These are phyloP conservation scores for Tiliacea aurago DNA, from an alignment of 2,888 invertebrate genomes.

Conservation along the genomic window DNA sequence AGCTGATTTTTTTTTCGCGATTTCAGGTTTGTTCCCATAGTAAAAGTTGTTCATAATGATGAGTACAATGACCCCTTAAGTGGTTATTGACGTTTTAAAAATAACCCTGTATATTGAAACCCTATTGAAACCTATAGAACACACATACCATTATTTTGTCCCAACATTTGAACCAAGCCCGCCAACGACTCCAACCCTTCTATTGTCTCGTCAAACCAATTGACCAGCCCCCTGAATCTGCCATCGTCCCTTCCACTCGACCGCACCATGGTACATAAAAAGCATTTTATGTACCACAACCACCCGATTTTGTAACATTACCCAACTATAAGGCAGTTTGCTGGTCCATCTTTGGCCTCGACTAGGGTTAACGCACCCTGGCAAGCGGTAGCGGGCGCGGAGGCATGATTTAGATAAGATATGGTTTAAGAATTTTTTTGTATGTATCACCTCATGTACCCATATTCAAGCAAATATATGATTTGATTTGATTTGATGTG, in stretches of 20 bases:
- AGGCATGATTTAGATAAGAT: neutral
- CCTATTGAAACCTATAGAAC: neutral
- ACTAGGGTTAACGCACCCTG: neutral
- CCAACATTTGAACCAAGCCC: neutral
- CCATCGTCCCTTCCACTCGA: constrained; percentile 29
- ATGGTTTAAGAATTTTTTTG: no score
- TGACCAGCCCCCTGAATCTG: constrained; percentile 15
- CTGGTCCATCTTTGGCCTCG: constrained; percentile 47
- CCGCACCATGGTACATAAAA: constrained; percentile 51
- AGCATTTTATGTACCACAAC: constrained; percentile 49
- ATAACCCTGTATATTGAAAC: no score
- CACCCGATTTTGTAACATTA: constrained; percentile 37
- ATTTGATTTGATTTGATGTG: no score
- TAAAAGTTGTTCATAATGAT: no score
- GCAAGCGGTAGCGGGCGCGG: constrained; percentile 11
- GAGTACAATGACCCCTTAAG: no score
- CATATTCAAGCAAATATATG: no score
- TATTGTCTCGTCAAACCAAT: constrained; percentile 29
- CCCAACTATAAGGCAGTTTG: constrained; percentile 55
- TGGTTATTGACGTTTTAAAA: no score
- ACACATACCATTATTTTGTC: neutral
- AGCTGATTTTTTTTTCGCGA: no score
- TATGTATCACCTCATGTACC: no score
- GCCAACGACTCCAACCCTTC: neutral
- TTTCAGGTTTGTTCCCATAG: no score